Evolutionary conservation across 30 jellyfish, hydroid and myxozoan species (phyloP), one percentile per base, ranked within the genome.

Genomic region (Chironex yamaguchii): DNA sequence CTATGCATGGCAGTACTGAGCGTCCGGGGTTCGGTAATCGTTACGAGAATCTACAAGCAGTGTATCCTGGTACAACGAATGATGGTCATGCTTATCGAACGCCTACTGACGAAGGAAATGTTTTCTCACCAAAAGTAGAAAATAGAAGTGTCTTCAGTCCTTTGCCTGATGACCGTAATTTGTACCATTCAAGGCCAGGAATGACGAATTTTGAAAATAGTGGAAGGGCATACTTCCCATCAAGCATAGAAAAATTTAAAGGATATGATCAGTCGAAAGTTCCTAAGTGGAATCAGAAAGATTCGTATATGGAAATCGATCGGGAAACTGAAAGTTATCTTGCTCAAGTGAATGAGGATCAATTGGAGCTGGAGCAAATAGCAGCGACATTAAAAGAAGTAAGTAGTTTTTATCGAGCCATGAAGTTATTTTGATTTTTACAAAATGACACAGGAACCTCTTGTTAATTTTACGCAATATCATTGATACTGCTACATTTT

Each of bases 331-430:
- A 73, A 30, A 24, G 84, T 27, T 69, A 69, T 73, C 67, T 85
- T 49, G 95, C 73, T 27, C 76, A 69, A 64, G 89, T 73, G 3
- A 85, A 66, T 80, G 95, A 85, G 52, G 95, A 85, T 71, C 88
- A 86, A 62, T 33, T 85, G 89, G 95, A 85, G 65, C 75, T 85
- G 64, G 95, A 85, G 64, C 63, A 87, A 49, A 85, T 85, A 51
- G 95, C 95, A 53, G 95, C 95, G 0, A 85, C 95, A 9, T 64
- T 85, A 66, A 85, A 85, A 51, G 88, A 85, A 89, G 95, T 85
- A 74, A 66, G 82, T n/a, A n/a, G 58, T 42, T 42, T 42, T 42
- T 6, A 42, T 6, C 58, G 58, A 42, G n/a, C n/a, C n/a, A n/a
- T n/a, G n/a, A n/a, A n/a, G n/a, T n/a, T n/a, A n/a, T n/a, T n/a